Conservation (phyloP, 2,113 vertebrate genomes). For the Phalacrocorax aristotelis region DNA sequence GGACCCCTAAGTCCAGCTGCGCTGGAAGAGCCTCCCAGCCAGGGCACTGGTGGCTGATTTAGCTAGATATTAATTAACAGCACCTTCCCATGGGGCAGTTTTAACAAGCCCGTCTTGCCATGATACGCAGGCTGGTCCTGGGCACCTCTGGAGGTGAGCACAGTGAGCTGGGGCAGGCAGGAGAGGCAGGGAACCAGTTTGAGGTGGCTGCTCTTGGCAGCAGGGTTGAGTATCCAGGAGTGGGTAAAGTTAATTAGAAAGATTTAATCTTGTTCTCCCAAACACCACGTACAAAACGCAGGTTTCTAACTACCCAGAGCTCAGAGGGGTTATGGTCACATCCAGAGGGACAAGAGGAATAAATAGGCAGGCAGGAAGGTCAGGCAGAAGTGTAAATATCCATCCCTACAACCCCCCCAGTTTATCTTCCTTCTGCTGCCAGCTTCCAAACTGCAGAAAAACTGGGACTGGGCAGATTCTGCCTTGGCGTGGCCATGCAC, state of each 20-base stretch:
- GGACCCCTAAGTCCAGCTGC: accelerated
- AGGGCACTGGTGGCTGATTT: not conserved
- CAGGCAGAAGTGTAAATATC: slow-evolving; percentile 30
- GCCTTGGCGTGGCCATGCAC: accelerated
- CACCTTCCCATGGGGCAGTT: not conserved
- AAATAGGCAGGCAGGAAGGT: slow-evolving; percentile 5
- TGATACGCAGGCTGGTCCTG: not conserved
- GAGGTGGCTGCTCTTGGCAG: not conserved
- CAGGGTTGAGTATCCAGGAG: not conserved
- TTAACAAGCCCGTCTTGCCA: not conserved
- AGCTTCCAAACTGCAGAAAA: not conserved
- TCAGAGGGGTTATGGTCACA: not conserved
- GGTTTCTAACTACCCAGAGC: not conserved
- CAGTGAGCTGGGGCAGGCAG: not conserved
- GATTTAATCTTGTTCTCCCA: not conserved
- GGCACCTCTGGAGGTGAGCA: not conserved
- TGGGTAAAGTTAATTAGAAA: not conserved
- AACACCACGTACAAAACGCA: not conserved
- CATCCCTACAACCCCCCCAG: not conserved
- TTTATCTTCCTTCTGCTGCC: not conserved
- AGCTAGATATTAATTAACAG: not conserved
- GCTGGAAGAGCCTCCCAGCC: not conserved
- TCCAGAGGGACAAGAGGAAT: slow-evolving; percentile 25
- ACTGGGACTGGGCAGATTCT: not conserved
- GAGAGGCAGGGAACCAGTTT: not conserved